These are phyloP conservation scores for Rhabdomys dilectus DNA, from an alignment of 2,113 vertebrate genomes.

Conservation along the genomic window DNA sequence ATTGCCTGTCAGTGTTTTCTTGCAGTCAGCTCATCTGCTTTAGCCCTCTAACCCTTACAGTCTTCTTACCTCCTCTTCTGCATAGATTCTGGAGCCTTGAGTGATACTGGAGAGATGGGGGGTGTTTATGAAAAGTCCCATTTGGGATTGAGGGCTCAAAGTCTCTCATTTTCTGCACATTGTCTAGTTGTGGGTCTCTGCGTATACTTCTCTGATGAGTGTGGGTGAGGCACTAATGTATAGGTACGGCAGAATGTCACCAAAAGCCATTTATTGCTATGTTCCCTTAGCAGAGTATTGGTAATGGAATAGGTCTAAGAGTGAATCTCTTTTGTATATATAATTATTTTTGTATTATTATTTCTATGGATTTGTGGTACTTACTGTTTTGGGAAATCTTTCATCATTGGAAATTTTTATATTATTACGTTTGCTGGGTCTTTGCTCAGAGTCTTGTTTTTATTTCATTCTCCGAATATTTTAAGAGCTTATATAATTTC, in stretches of 20 bases:
- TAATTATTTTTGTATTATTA: background rate
- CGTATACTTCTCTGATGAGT: background rate
- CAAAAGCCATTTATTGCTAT: background rate
- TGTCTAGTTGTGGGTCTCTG: background rate
- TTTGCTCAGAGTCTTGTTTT: constrained; percentile 37
- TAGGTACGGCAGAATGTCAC: background rate
- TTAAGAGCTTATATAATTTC: background rate
- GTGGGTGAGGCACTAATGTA: background rate
- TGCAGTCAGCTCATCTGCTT: background rate
- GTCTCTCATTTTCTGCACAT: background rate
- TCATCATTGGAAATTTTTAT: background rate
- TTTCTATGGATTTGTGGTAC: background rate
- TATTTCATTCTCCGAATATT: background rate
- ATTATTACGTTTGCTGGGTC: background rate
- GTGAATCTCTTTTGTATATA: background rate
- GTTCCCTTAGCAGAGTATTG: background rate
- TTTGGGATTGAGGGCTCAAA: background rate
- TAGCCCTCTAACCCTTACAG: background rate
- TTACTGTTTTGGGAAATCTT: background rate
- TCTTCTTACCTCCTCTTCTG: background rate
- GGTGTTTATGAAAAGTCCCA: background rate
- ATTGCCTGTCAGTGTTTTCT: background rate
- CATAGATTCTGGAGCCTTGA: background rate
- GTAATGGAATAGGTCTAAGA: background rate
- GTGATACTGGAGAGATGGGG: background rate